Conservation (phyloP, 2,113 vertebrate genomes). For the Thermophis baileyi region DNA sequence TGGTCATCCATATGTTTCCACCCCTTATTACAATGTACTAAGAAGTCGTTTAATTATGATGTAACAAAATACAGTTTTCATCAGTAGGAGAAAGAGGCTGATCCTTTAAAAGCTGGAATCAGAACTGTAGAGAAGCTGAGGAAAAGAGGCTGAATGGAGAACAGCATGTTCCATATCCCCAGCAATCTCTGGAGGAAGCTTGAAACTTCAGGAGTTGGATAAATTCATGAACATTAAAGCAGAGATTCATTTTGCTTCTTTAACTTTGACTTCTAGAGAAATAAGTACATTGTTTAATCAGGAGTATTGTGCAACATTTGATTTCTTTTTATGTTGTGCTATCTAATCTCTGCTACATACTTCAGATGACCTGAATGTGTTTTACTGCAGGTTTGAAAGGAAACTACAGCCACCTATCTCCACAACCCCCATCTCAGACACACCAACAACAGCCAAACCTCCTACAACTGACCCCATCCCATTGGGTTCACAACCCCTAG, state of each 20-base stretch:
- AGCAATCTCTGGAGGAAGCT: not conserved
- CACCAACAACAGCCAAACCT: too few species aligned
- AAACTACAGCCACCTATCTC: too few species aligned
- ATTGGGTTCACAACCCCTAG: too few species aligned
- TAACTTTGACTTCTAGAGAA: not conserved
- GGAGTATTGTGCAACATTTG: not conserved
- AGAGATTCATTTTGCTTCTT: not conserved
- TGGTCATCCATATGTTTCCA: not conserved
- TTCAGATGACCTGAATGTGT: too few species aligned
- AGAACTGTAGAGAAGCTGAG: not conserved
- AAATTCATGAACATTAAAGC: not conserved
- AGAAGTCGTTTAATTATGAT: not conserved
- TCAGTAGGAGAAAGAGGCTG: not conserved
- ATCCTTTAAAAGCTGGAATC: not conserved
- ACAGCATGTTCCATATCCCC: not conserved
- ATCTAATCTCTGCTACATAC: not conserved
- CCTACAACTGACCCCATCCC: too few species aligned
- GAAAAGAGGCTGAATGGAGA: not conserved
- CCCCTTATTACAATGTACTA: not conserved
- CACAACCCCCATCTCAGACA: too few species aligned
- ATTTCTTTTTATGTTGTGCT: not conserved
- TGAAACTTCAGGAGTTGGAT: not conserved
- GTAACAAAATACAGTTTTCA: not conserved
- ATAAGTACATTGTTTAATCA: not conserved
- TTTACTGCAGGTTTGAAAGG: too few species aligned